Base-by-base conservation (phyloP, 2,113 vertebrate genomes). In the Mohoua ochrocephala region DNA sequence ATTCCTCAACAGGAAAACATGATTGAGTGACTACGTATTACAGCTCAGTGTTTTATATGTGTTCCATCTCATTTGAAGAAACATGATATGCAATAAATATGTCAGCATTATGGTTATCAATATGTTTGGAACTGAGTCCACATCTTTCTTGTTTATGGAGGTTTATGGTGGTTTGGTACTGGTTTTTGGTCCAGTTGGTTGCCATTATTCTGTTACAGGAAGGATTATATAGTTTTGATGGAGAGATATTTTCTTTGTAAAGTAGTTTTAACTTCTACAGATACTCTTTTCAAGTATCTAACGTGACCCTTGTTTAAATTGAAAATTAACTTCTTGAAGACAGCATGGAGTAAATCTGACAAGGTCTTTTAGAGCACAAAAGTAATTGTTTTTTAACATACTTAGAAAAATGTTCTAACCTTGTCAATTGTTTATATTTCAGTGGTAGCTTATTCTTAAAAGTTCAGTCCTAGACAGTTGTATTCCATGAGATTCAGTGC, bases 91-190 rank as follows among this genome's bases (percentile, higher is more conserved):
- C 18, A 74, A 14, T 42, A 67, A 39, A 26, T 80, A 19, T 37
- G 6, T 83, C 65, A 68, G 18, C 57, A 17, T 76, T 79, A 39
- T 17, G 26, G 30, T 76, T 33, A 67, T 30, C 49, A 73, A 24
- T 54, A 27, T 8, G 54, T 67, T 80, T 86, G 39, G 8, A 81
- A 42, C 76, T 71, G 57, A 64, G 27, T 49, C 7, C 6, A 27
- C 15, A 22, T 77, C 39, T 73, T 69, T 60, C 26, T 53, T 6
- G 0, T 69, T 81, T 82, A n/a, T 0, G 0, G n/a, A 37, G 13
- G 15, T 67, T 76, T 94, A n/a, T 11, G 2, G 19, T 65, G 10
- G 45, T 94, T 70, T 86, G 19, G 24, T 88, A 35, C 21, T 81
- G 30, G 2, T 30, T 74, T 88, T 93, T 91, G 14, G 10, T 84